Evolutionary conservation across 2,797 vertebrate species (phyloP).

Genomic region (Anas capensis): DNA sequence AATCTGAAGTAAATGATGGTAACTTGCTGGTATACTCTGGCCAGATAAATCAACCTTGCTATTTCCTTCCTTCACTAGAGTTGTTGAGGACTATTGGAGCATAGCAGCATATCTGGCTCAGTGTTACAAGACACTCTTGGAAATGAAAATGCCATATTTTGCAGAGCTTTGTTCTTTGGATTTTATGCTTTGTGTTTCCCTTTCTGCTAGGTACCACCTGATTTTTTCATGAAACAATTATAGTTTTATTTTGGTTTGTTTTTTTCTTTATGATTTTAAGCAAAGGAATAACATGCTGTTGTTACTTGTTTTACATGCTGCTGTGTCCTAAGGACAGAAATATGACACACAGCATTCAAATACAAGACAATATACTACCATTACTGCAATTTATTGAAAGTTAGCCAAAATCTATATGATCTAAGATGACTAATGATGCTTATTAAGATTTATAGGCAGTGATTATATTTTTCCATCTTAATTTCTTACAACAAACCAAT

Average conservation of each 20-base stretch:
- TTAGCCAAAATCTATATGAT: neutral
- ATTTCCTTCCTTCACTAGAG: neutral
- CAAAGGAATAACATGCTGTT: neutral
- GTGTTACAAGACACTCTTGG: neutral
- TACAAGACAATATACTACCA: neutral
- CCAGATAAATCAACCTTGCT: neutral
- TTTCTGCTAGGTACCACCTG: neutral
- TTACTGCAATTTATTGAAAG: neutral
- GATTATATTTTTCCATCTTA: neutral
- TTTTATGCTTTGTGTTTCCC: neutral
- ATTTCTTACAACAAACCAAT: conserved; percentile 28
- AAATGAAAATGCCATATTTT: neutral
- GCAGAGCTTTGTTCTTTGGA: neutral
- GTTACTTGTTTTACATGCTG: too few species aligned
- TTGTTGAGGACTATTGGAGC: neutral
- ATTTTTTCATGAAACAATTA: neutral
- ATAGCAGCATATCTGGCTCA: neutral
- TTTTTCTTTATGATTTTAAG: neutral
- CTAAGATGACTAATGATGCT: neutral
- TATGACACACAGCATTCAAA: neutral
- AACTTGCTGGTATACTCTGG: neutral
- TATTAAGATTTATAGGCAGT: neutral
- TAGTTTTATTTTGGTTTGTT: neutral
- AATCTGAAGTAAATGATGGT: neutral
- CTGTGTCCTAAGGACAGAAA: neutral